A percentile compares a stretch with the other conserved stretches of the same genome.
Evolutionary conservation across 2,888 invertebrate species (phyloP).

Genomic region (Neria commutata): DNA sequence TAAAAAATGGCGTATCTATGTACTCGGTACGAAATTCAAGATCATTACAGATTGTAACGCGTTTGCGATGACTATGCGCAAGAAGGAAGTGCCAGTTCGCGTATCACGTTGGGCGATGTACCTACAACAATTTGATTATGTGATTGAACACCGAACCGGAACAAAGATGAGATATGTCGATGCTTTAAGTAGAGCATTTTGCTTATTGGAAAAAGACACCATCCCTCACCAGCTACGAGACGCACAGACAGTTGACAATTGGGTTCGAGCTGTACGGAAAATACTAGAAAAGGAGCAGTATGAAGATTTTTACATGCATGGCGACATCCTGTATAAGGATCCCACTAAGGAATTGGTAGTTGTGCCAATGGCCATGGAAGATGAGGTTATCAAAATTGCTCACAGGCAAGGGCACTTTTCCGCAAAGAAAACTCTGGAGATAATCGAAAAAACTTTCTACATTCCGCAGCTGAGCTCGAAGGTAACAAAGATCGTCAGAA

Average conservation of each 20-base stretch:
- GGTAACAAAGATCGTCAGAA: neutral
- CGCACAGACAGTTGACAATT: conserved; percentile 7
- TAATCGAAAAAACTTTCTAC: conserved; percentile 39
- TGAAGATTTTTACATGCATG: conserved; percentile 6
- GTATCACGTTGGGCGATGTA: conserved; percentile 18
- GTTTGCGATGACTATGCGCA: conserved; percentile 43
- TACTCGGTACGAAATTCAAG: conserved; percentile 42
- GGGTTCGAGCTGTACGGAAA: conserved; percentile 2
- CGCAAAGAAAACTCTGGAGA: conserved; percentile 35
- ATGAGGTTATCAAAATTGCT: conserved; percentile 52
- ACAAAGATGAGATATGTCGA: conserved; percentile 10
- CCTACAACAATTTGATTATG: conserved; percentile 14
- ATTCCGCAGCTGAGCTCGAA: conserved; percentile 24
- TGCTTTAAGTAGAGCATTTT: conserved; percentile 5
- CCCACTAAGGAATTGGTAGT: conserved; percentile 30
- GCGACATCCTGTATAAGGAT: conserved; percentile 15
- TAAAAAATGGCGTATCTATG: conserved; percentile 38
- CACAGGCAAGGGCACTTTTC: conserved; percentile 52
- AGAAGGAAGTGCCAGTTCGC: conserved; percentile 29
- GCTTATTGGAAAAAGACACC: neutral
- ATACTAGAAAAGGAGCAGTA: conserved; percentile 3
- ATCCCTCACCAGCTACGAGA: neutral
- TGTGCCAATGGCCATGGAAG: conserved; percentile 43
- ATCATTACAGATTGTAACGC: conserved; percentile 46
- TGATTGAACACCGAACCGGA: no score